Conservation (phyloP, 2,113 vertebrate species). For the Semnornis frantzii region DNA sequence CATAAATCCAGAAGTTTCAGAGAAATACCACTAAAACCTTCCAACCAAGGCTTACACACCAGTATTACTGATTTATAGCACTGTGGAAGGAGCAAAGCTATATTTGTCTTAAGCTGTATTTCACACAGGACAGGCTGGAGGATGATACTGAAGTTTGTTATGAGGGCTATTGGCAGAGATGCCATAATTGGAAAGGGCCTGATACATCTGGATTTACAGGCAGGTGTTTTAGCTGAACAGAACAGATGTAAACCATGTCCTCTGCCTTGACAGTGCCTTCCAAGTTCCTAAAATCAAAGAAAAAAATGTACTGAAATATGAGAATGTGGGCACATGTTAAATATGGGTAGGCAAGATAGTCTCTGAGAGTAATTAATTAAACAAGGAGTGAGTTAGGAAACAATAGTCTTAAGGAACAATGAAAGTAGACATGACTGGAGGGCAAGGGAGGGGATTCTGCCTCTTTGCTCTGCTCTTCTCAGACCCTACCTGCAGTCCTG, state of each 20-base stretch:
- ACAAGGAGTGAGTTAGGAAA: background rate
- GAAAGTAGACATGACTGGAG: background rate
- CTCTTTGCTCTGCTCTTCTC: no score
- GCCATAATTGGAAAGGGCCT: background rate
- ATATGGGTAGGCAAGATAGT: background rate
- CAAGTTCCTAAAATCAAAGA: background rate
- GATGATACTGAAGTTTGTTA: background rate
- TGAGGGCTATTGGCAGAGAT: background rate
- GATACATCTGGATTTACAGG: background rate
- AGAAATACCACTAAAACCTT: background rate
- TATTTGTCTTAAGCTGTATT: background rate
- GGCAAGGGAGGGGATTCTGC: no score
- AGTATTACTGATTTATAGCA: background rate
- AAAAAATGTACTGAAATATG: background rate
- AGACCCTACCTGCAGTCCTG: no score
- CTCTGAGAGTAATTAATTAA: background rate
- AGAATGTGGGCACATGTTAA: background rate
- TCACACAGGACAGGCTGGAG: background rate
- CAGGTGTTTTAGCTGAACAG: background rate
- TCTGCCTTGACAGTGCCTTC: background rate
- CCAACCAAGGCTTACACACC: background rate
- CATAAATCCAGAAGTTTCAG: background rate
- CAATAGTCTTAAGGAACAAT: background rate
- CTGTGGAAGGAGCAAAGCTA: background rate
- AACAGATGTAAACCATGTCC: rapidly evolving